Percentiles rank a stretch among this genome's conserved stretches.
Conservation (phyloP, 2,797 vertebrate genomes). For the Eutrigla gurnardus region DNA sequence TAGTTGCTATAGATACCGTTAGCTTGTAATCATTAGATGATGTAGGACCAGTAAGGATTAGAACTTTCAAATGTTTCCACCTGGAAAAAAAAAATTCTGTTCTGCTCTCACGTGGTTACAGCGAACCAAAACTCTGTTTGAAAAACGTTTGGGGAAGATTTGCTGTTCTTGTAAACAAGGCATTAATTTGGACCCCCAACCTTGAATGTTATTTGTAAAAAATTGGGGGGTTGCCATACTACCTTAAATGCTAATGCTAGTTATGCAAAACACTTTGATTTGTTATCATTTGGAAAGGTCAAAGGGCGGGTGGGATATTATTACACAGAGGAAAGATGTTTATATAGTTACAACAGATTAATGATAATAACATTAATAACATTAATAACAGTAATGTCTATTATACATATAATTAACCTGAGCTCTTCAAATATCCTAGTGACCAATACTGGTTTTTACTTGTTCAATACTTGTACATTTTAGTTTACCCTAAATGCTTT, state of each 20-base stretch:
- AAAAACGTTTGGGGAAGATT: conserved; percentile 73
- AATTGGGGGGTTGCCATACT: conserved; percentile 93
- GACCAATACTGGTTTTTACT: background rate
- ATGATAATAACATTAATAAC: conserved; percentile 33
- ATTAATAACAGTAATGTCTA: conserved; percentile 10
- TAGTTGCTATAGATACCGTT: conserved; percentile 84
- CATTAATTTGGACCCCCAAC: conserved; percentile 85
- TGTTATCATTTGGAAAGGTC: conserved; percentile 84
- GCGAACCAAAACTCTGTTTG: conserved; percentile 93
- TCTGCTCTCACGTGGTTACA: conserved; percentile 91
- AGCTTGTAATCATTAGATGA: conserved; percentile 86
- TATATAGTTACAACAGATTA: conserved; percentile 88
- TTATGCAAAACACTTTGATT: conserved; percentile 93
- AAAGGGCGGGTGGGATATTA: conserved; percentile 83
- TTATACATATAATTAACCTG: conserved; percentile 75
- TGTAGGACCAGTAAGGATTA: conserved; percentile 92
- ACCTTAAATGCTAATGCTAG: conserved; percentile 97
- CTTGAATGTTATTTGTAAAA: conserved; percentile 80
- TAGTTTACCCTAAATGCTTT: background rate
- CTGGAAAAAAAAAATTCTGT: conserved; percentile 43
- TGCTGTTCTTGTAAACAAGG: conserved; percentile 80
- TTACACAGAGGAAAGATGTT: conserved; percentile 86
- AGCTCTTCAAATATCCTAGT: conserved; percentile 84
- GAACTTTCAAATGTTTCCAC: conserved; percentile 83
- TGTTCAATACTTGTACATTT: conserved; percentile 8